Evolutionary conservation across 1,140 invertebrate genomes (phyloP).

Genomic region (Hetaerina americana): DNA sequence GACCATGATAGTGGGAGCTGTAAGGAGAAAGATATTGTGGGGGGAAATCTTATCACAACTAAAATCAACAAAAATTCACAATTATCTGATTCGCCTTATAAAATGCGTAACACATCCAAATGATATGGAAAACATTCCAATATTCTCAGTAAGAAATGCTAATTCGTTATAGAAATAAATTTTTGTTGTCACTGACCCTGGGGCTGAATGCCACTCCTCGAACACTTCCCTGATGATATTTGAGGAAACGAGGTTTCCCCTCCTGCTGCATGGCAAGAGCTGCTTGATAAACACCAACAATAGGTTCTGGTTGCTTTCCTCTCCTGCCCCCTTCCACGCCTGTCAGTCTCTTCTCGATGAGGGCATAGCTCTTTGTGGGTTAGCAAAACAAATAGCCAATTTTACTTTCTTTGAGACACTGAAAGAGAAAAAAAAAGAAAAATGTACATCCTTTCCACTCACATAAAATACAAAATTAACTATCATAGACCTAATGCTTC

Average conservation of each 20-base stretch:
- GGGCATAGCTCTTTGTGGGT: background rate
- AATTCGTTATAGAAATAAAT: too few species aligned
- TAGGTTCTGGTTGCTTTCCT: background rate
- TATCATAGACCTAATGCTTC: background rate
- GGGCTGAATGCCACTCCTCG: slow-evolving; percentile 36
- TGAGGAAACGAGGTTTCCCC: slow-evolving; percentile 33
- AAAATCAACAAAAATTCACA: too few species aligned
- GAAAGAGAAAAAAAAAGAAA: background rate
- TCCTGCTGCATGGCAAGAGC: slow-evolving; percentile 30
- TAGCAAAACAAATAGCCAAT: background rate
- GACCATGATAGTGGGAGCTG: too few species aligned
- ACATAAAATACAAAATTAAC: background rate
- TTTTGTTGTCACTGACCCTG: slow-evolving; percentile 24
- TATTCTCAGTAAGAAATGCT: background rate
- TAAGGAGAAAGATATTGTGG: too few species aligned
- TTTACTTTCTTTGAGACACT: background rate
- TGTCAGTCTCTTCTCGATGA: background rate
- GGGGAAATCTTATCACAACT: too few species aligned
- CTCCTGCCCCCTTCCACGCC: background rate
- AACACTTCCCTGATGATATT: slow-evolving; percentile 33
- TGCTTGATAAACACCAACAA: background rate
- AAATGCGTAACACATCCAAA: too few species aligned
- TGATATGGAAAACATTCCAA: background rate
- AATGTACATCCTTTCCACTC: background rate
- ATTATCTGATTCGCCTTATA: too few species aligned